Evolutionary conservation across 2,113 vertebrate species (phyloP).

Genomic region (Boleophthalmus pectinirostris): DNA sequence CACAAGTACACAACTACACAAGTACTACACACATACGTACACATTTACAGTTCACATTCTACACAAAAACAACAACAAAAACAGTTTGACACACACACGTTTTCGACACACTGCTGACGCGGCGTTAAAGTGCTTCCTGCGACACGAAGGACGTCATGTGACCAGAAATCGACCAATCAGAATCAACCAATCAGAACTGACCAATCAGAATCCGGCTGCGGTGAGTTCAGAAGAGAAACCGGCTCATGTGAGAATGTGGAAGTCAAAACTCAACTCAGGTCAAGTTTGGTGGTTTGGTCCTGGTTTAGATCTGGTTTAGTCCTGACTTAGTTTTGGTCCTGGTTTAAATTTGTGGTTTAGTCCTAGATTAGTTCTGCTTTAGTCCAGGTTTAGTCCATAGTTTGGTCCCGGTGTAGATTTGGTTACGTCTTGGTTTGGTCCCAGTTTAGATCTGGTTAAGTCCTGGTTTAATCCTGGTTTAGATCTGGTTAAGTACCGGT

Average conservation of each 20-base stretch:
- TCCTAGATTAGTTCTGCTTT: too few relatives aligned
- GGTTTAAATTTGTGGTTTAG: too few relatives aligned
- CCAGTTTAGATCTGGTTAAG: neutral
- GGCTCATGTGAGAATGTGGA: neutral
- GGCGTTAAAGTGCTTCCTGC: conserved; percentile 75
- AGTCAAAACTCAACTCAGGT: too few relatives aligned
- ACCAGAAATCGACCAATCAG: conserved; percentile 26
- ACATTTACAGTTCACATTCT: conserved; percentile 54
- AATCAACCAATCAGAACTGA: too few relatives aligned
- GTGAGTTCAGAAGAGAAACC: conserved; percentile 12
- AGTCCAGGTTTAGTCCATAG: too few relatives aligned
- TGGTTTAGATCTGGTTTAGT: neutral
- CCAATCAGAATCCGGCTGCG: conserved; percentile 13
- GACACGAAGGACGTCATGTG: conserved; percentile 41
- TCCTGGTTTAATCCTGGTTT: too few relatives aligned
- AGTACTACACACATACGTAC: conserved; percentile 3
- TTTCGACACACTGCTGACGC: conserved; percentile 52
- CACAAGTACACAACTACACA: neutral
- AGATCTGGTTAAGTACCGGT: too few relatives aligned
- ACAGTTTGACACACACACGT: conserved; percentile 44
- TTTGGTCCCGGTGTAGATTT: too few relatives aligned
- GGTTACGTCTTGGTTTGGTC: too few relatives aligned
- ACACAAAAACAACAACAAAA: conserved; percentile 47
- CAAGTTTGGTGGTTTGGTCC: neutral
- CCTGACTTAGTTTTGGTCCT: too few relatives aligned